Conservation (phyloP, 92 coral and sea anemone genomes). For the Parazoanthus swiftii region DNA sequence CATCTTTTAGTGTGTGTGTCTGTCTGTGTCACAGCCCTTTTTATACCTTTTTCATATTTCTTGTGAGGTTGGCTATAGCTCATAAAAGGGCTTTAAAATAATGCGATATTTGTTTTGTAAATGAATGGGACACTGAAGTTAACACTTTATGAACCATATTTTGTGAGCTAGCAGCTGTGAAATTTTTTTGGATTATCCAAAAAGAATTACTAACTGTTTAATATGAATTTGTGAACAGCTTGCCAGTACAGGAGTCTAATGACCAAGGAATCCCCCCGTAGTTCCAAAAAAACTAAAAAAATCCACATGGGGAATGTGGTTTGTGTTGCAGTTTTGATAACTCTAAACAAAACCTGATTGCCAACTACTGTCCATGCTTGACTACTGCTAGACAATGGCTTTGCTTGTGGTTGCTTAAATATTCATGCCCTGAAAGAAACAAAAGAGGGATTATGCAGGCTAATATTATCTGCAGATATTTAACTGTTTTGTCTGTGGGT, state of each 20-base stretch:
- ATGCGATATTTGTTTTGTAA: background rate
- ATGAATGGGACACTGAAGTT: background rate
- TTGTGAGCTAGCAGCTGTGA: too few species aligned
- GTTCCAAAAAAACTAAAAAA: background rate
- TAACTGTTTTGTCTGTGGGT: slow-evolving; percentile 22
- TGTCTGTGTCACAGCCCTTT: background rate
- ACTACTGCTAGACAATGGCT: slow-evolving; percentile 44
- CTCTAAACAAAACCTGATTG: slow-evolving; percentile 1
- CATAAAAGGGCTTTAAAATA: background rate
- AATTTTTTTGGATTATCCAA: background rate
- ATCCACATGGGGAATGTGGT: background rate
- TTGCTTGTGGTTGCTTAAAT: slow-evolving; percentile 71
- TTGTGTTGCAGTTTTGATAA: background rate
- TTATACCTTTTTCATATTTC: too few species aligned
- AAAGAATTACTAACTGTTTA: background rate
- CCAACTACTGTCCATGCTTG: slow-evolving; percentile 20
- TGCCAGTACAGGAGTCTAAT: background rate
- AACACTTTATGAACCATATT: background rate
- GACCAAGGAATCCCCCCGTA: slow-evolving; percentile 39
- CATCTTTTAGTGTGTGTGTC: background rate
- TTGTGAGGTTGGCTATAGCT: background rate
- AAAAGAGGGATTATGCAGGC: slow-evolving; percentile 24
- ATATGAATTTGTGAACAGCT: background rate
- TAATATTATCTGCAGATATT: slow-evolving; percentile 3
- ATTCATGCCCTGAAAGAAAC: slow-evolving; percentile 49